Evolutionary conservation across 2,797 vertebrate genomes (phyloP).

Genomic region (Sebastes oblongus): DNA sequence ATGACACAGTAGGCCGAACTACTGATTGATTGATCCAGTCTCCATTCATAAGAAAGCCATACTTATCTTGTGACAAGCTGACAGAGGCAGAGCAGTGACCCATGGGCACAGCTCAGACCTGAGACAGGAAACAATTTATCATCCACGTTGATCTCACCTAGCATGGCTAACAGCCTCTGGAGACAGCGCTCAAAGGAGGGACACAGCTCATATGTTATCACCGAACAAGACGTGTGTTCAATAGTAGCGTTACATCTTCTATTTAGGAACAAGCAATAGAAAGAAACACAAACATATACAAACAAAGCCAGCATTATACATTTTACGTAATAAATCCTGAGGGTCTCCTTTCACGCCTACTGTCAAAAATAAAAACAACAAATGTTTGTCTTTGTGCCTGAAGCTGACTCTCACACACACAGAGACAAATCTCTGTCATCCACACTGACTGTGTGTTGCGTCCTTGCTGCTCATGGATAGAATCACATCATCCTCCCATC

Average conservation of each 20-base stretch:
- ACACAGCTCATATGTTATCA: slow-evolving; percentile 33
- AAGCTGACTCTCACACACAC: neutral
- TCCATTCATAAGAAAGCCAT: slow-evolving; percentile 27
- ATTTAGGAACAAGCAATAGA: neutral
- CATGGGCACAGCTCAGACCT: slow-evolving; percentile 44
- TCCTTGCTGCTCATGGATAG: slow-evolving; percentile 1
- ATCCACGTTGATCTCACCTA: slow-evolving; percentile 7
- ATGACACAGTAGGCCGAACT: slow-evolving; percentile 13
- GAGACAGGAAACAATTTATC: slow-evolving; percentile 66
- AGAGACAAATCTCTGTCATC: neutral
- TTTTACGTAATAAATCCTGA: neutral
- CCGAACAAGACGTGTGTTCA: neutral
- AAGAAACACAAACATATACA: neutral
- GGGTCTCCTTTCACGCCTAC: neutral
- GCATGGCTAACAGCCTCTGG: slow-evolving; percentile 19
- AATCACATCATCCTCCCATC: slow-evolving; percentile 6
- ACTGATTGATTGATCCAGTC: slow-evolving; percentile 52
- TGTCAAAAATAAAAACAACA: slow-evolving; percentile 22
- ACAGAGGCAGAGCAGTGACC: slow-evolving; percentile 53
- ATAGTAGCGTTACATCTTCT: neutral
- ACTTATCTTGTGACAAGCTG: slow-evolving; percentile 39
- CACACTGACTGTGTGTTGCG: slow-evolving; percentile 1
- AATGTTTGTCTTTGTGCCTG: slow-evolving; percentile 9
- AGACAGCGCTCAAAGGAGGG: slow-evolving; percentile 31
- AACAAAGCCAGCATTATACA: neutral